Evolutionary conservation across 1,140 invertebrate genomes (phyloP), one percentile per base, ranked within the genome.

Genomic region (Drosophila tropicalis): DNA sequence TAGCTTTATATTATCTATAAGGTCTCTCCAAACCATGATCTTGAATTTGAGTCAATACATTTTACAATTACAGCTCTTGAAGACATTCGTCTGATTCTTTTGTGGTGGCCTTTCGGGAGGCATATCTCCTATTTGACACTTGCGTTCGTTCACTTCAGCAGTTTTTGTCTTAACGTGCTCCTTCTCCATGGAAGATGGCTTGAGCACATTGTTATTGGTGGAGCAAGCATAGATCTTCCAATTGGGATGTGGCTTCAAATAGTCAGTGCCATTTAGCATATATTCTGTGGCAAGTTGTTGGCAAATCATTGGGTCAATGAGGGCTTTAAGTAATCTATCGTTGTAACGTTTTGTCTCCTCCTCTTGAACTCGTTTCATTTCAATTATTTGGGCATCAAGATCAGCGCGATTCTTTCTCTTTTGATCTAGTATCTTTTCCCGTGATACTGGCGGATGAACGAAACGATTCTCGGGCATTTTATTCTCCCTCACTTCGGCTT

Each of bases 381-480:
- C 82, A 1, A 25, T 19, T 5, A 91, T 79, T 47, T 91, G 90
- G 1, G 77, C 74, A 55, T 89, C 79, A n/a, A 91, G 34, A 19
- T 82, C 90, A 0, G 56, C 15, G 9, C 80, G 77, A 34, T 75
- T 65, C 9, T 72, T 64, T 2, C 58, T 67, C 15, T 77, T 58
- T 10, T 80, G 36, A 19, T 70, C 79, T 2, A 62, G 5, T 0
- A 74, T 76, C 70, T 77, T 77, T 1, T 70, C 29, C 2, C 70
- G 80, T 4, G 90, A 77, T 5, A 89, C 73, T 64, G 81, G 76
- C 15, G 72, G 72, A 47, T 79, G 83, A 0, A 72, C 90, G n/a
- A 91, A 91, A 0, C 81, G 76, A 73, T 91, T 91, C 39, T 91
- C 90, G 1, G 75, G 54, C 47, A 91, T 90, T 60, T 86, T 89